Conservation (phyloP, 2,797 vertebrate genomes). For the Euphonia xanthogaster region DNA sequence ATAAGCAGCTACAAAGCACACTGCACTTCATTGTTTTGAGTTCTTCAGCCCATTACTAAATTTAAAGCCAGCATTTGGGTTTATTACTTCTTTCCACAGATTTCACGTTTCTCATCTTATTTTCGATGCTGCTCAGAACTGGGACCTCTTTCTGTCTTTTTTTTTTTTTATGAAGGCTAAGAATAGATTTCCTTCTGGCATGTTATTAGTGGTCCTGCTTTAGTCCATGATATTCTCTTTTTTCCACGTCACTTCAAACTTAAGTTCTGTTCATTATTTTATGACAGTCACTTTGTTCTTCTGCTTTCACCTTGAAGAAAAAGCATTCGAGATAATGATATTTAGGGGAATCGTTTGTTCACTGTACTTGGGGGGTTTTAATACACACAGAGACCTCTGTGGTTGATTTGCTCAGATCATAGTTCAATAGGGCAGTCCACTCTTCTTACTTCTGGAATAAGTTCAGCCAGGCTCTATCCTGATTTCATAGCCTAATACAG, state of each 20-base stretch:
- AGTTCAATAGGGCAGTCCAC: neutral
- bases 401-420: neutral
- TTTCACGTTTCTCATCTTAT: slow-evolving; percentile 42
- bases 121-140: neutral
- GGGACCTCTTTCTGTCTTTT: neutral
- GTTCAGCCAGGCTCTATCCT: neutral
- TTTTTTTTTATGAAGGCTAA: neutral
- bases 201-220: neutral
- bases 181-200: slow-evolving; percentile 3
- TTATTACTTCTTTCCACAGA: slow-evolving; percentile 42
- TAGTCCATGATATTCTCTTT: neutral
- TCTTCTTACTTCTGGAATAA: neutral
- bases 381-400: neutral
- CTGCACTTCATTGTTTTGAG: slow-evolving; percentile 56
- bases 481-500: neutral
- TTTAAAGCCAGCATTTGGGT: neutral
- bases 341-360: neutral
- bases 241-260: neutral
- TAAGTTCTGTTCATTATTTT: neutral
- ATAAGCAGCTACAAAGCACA: slow-evolving; percentile 55
- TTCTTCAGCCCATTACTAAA: slow-evolving; percentile 26
- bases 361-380: neutral
- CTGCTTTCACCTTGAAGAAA: neutral
- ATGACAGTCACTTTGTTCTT: neutral
- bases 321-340: neutral